These are phyloP conservation scores for Sphaerophoria taeniata DNA, from an alignment of 2,888 invertebrate species.

Conservation along the genomic window DNA sequence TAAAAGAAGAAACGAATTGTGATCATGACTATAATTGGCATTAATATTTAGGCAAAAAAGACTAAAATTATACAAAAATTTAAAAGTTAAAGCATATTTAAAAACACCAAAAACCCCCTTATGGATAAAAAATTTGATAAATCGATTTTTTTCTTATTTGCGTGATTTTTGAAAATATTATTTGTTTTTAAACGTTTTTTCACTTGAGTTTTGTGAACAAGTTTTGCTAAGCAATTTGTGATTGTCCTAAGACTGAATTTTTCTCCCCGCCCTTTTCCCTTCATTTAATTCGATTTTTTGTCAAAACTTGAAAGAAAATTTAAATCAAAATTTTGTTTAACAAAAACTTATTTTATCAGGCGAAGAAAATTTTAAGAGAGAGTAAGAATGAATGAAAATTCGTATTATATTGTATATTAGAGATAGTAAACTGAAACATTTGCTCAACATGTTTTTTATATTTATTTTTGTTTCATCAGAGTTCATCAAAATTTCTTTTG, in stretches of 20 bases:
- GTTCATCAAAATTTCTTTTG: slow-evolving; percentile 63
- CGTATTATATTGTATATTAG: slow-evolving; percentile 67
- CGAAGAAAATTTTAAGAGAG: slow-evolving; percentile 60
- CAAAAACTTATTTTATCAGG: slow-evolving; percentile 5
- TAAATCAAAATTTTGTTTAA: slow-evolving; percentile 15
- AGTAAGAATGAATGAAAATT: slow-evolving; percentile 67
- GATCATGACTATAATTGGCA: slow-evolving; percentile 74
- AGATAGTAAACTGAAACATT: slow-evolving; percentile 53
- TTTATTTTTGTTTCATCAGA: slow-evolving; percentile 68
- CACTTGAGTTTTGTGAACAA: slow-evolving; percentile 42
- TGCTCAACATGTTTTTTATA: slow-evolving; percentile 44
- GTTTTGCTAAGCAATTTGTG: slow-evolving; percentile 78
- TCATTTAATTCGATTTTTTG: slow-evolving; percentile 60
- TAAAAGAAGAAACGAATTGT: slow-evolving; percentile 69
- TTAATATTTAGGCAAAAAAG: slow-evolving; percentile 75
- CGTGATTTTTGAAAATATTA: slow-evolving; percentile 22
- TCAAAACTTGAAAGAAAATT: slow-evolving; percentile 66
- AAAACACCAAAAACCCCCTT: slow-evolving; percentile 52
- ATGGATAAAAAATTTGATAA: slow-evolving; percentile 52
- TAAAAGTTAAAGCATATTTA: slow-evolving; percentile 74
- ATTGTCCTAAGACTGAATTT: slow-evolving; percentile 79
- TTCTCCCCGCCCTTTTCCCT: slow-evolving; percentile 66
- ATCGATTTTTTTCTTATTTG: slow-evolving; percentile 42
- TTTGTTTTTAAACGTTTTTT: slow-evolving; percentile 25
- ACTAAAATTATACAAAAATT: slow-evolving; percentile 74